These are phyloP conservation scores for Tachina grossa DNA, from an alignment of 2,888 invertebrate genomes.

Conservation along the genomic window DNA sequence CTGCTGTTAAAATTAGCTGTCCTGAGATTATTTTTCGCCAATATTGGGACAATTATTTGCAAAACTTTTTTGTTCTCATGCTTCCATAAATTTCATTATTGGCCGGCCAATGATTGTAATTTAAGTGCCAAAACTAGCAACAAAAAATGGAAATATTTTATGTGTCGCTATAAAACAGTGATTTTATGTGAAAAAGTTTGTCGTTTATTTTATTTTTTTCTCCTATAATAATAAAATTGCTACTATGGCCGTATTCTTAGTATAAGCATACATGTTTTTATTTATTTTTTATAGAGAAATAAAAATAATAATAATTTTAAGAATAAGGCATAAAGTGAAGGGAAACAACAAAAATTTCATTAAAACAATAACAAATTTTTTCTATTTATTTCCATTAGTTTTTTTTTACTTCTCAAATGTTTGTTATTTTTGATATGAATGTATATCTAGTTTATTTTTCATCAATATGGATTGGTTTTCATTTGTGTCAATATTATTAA, in stretches of 20 bases:
- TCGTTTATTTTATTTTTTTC: background rate
- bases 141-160: constrained; percentile 22
- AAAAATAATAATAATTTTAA: constrained; percentile 16
- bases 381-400: constrained; percentile 21
- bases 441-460: constrained; percentile 33
- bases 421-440: constrained; percentile 25
- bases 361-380: constrained; percentile 20
- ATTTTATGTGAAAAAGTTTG: constrained; percentile 51
- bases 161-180: constrained; percentile 42
- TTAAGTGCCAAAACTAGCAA: background rate
- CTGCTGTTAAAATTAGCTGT: background rate
- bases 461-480: constrained; percentile 62
- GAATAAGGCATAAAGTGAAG: background rate
- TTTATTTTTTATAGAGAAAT: constrained; percentile 7
- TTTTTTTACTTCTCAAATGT: constrained; percentile 10
- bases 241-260: background rate
- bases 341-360: constrained; percentile 26
- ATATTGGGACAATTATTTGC: background rate
- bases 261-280: background rate
- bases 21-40: no score
- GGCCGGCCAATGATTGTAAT: background rate
- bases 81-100: background rate
- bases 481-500: constrained; percentile 55
- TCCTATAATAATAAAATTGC: background rate
- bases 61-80: background rate